Conservation (phyloP, 2,113 vertebrate species). For the Calyptommatus sinebrachiatus region DNA sequence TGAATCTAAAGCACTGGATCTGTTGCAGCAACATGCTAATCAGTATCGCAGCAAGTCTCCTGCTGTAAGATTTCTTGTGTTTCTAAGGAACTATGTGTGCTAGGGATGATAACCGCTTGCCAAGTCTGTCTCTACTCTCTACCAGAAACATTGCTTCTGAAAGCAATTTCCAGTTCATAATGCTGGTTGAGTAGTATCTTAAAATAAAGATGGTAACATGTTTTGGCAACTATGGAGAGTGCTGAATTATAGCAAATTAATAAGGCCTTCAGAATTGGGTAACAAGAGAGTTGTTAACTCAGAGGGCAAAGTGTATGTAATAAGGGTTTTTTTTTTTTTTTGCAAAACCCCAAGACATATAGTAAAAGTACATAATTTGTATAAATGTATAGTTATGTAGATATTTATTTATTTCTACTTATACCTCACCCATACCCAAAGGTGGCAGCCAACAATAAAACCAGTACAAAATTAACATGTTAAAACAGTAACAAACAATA, state of each 20-base stretch:
- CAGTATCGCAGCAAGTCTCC: slow-evolving; percentile 94
- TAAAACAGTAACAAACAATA: too few species aligned
- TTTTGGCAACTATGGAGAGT: background rate
- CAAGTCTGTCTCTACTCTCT: background rate
- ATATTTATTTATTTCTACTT: too few species aligned
- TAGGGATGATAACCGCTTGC: background rate
- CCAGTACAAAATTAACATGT: too few species aligned
- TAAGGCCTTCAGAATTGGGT: background rate
- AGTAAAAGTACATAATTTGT: background rate
- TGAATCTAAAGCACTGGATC: slow-evolving; percentile 88
- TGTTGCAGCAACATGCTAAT: slow-evolving; percentile 90
- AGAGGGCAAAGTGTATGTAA: background rate
- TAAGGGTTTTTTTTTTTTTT: background rate
- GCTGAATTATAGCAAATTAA: background rate
- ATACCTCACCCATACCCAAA: too few species aligned
- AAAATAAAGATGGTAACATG: background rate
- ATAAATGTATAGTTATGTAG: slow-evolving; percentile 13
- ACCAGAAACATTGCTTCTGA: background rate
- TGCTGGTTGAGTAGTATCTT: background rate
- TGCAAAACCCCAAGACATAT: slow-evolving; percentile 3
- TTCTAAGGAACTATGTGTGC: slow-evolving; percentile 19
- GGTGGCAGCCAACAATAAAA: too few species aligned
- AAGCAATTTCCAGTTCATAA: background rate
- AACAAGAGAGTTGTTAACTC: background rate
- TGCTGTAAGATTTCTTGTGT: slow-evolving; percentile 77